Base-by-base conservation (phyloP, 2,797 vertebrate species). In the Sebastes umbrosus region DNA sequence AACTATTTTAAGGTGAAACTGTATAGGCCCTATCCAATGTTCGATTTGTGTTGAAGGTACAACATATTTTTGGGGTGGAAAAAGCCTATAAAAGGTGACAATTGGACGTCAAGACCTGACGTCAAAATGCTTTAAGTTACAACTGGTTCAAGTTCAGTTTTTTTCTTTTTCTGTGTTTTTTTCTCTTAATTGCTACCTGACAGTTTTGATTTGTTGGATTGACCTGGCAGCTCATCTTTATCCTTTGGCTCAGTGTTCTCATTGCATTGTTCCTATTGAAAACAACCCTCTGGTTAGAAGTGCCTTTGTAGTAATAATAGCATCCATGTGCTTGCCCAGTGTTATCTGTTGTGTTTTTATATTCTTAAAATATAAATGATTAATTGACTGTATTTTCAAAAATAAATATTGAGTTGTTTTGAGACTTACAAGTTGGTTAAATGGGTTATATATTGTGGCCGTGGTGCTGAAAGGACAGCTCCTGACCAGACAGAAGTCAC, bases 391-490 rank as follows among this genome's bases (percentile, higher is more conserved):
- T 24, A 57, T 52, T 75, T 58, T 58, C 2, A 27, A 55, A 36
- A 36, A 12, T 36, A n/a, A 43, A 43, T 16, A 43, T 16, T 20
- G 46, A 58, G 8, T 20, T 59, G 57, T 64, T 69, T 70, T 55
- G 10, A 80, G 34, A 10, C 20, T 46, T 29, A 3, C 31, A 25
- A 27, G 8, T 16, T n/a, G 16, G 4, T 24, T 10, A 13, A 59
- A 60, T 4, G 2, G 3, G 18, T 16, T 20, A 39, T 27, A 22
- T 69, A 7, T 36, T 31, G 39, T 46, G 43, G 2, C 16, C 12
- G 34, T 69, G 73, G 88, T 93, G 79, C 88, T 94, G 88, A 91
- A 88, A 62, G 77, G 71, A 92, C 86, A 94, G 90, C 81, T 86
- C 87, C 76, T 27, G 27, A 62, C 4, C 5, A 64, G 34, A 68